Evolutionary conservation across 1,140 invertebrate genomes (phyloP), one percentile per base, ranked within the genome.

Genomic region (Drosophila gunungcola): DNA sequence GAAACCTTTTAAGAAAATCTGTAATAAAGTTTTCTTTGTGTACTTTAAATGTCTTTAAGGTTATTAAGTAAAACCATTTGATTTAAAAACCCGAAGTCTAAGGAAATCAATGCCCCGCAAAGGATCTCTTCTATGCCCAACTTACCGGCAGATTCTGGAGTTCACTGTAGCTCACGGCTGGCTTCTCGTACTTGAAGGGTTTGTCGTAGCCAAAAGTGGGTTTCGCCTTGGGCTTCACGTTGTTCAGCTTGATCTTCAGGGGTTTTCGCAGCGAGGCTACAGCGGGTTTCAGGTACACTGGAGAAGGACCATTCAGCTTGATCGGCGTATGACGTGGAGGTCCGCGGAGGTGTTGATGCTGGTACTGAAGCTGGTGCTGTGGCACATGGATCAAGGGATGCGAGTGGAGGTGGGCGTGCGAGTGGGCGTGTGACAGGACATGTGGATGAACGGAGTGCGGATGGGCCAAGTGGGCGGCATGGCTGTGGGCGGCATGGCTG

Each of bases 151-250:
- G 62, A 43, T 81, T 67, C 49, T 92, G 90, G 3, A 83, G 53
- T 5, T 90, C 90, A 12, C 78, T 81, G 53, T 82, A 88, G 5
- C 73, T 53, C 6, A 78, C 62, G 12, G 80, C 83, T 3, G 91
- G 91, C 25, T 80, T 86, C 60, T 92, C 91, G 11, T 88, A 92
- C 52, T 88, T 90, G 52, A 91, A 91, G 48, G 91, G 91, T 39
- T 91, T 91, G 29, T 91, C 88, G 32, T 90, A 92, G n/a, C 79
- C 82, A 16, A 89, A 80, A 0, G 72, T 70, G 0, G 90, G 90
- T 57, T 91, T 91, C 2, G 74, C 34, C 32, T 90, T 76, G 0
- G 68, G 73, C 54, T 91, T 91, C 0, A 68, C 53, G 38, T 76
- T 92, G n/a, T 56, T 88, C 7, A 83, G 61, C 61, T 92, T 92